phyloP scores from a whole-genome alignment of 2,113 vertebrate genomes.

The Leiothrix lutea region DNA sequence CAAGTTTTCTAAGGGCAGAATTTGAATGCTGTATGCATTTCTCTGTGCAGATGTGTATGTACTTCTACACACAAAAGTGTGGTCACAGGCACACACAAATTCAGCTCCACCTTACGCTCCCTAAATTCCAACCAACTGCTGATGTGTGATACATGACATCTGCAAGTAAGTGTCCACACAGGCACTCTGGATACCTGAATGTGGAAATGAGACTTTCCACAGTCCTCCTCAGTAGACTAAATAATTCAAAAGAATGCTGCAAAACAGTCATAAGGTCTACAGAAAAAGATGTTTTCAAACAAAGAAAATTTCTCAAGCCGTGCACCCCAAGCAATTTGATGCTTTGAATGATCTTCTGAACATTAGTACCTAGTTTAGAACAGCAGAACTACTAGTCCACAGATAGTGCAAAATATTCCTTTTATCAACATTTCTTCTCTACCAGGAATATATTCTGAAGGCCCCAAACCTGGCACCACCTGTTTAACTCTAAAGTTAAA shows the following conservation, averaged over 20 bases:
- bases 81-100: not conserved
- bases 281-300: not conserved
- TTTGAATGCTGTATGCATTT: not conserved
- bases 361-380: not conserved
- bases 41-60: not conserved
- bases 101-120: not conserved
- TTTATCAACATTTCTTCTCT: not conserved
- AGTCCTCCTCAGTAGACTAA: not conserved
- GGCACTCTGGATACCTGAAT: not conserved
- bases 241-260: not conserved
- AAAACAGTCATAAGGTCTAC: not conserved
- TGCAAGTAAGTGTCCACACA: accelerated
- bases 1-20: not conserved
- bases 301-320: not conserved
- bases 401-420: not conserved
- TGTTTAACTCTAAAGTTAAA: not conserved
- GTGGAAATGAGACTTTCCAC: not conserved
- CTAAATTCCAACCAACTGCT: not conserved
- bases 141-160: not conserved
- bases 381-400: not conserved
- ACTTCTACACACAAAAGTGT: not conserved
- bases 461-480: not conserved
- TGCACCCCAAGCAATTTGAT: accelerated
- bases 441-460: not conserved
- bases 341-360: not conserved